phyloP scores from a whole-genome alignment of 2,797 vertebrate species.

The Sebastolobus alascanus region DNA sequence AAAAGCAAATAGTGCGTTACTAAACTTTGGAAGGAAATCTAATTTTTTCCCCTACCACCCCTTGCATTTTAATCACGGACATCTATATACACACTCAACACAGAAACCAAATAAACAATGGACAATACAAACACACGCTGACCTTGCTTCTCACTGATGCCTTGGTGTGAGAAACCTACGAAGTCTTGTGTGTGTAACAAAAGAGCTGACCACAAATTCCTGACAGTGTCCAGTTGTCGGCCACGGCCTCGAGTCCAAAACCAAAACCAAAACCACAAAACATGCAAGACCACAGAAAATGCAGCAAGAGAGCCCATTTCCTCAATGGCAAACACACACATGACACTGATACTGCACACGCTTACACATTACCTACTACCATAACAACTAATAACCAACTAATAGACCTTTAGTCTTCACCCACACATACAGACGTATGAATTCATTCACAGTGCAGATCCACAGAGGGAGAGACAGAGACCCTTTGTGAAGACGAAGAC shows the following conservation, averaged over 20 bases:
- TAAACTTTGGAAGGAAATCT: conserved; percentile 33
- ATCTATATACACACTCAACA: conserved; percentile 42
- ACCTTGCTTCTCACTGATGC: conserved; percentile 25
- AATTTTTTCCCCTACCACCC: background rate
- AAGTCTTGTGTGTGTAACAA: conserved; percentile 49
- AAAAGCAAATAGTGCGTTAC: conserved; percentile 50
- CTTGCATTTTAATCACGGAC: conserved; percentile 42
- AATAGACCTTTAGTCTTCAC: conserved; percentile 16
- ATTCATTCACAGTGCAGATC: conserved; percentile 31
- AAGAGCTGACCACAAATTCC: conserved; percentile 58
- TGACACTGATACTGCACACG: conserved; percentile 2
- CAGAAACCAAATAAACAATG: conserved; percentile 55
- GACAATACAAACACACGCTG: conserved; percentile 41
- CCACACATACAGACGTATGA: conserved; percentile 31
- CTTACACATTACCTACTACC: conserved; percentile 2
- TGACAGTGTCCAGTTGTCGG: conserved; percentile 35
- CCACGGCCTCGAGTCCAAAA: conserved; percentile 43
- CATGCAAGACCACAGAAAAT: conserved; percentile 40
- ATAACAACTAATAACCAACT: conserved; percentile 6
- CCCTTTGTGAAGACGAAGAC: conserved; percentile 51
- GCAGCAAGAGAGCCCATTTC: conserved; percentile 14
- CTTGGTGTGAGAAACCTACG: conserved; percentile 54
- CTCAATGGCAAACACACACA: conserved; percentile 6
- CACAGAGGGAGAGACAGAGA: conserved; percentile 20
- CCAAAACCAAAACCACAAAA: conserved; percentile 61